A percentile compares a stretch with the other conserved stretches of the same genome.
phyloP scores from a whole-genome alignment of 1,140 invertebrate species.

The Lethrus apterus region DNA sequence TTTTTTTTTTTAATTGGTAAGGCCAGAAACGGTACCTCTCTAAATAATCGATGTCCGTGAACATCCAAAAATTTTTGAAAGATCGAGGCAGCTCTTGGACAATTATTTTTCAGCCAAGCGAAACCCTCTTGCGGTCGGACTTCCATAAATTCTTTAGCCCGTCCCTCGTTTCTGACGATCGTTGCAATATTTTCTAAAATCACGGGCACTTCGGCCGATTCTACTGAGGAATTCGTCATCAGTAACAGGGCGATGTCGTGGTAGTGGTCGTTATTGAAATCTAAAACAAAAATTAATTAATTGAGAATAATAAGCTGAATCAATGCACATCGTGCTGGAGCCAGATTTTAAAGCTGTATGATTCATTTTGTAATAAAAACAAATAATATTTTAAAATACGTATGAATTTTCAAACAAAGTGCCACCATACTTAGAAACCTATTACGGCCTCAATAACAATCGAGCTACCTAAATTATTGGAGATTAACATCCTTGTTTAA shows the following conservation, averaged over 20 bases:
- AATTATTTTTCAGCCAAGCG: conserved; percentile 51
- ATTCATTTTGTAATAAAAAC: not conserved
- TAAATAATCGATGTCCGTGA: conserved; percentile 66
- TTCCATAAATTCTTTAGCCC: conserved; percentile 47
- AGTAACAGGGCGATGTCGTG: conserved; percentile 55
- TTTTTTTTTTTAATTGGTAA: not conserved
- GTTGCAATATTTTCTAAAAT: conserved; percentile 48
- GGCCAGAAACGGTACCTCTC: conserved; percentile 52
- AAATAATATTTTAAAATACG: not conserved
- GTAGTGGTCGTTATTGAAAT: conserved; percentile 52
- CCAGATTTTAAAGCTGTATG: too few relatives aligned
- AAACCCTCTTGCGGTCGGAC: conserved; percentile 46
- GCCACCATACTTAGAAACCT: too few relatives aligned
- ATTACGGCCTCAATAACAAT: too few relatives aligned
- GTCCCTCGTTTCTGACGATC: conserved; percentile 44
- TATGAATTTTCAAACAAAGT: too few relatives aligned
- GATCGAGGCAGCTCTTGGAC: conserved; percentile 43
- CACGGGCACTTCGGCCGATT: conserved; percentile 60
- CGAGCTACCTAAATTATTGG: too few relatives aligned
- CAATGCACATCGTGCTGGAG: too few relatives aligned
- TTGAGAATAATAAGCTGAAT: too few relatives aligned
- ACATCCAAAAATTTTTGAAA: conserved; percentile 56
- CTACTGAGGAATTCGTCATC: conserved; percentile 55
- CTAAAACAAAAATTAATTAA: conserved; percentile 43
- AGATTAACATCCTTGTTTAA: conserved; percentile 3